phyloP scores from a whole-genome alignment of 1,140 invertebrate genomes.

The Diabrotica virgifera region DNA sequence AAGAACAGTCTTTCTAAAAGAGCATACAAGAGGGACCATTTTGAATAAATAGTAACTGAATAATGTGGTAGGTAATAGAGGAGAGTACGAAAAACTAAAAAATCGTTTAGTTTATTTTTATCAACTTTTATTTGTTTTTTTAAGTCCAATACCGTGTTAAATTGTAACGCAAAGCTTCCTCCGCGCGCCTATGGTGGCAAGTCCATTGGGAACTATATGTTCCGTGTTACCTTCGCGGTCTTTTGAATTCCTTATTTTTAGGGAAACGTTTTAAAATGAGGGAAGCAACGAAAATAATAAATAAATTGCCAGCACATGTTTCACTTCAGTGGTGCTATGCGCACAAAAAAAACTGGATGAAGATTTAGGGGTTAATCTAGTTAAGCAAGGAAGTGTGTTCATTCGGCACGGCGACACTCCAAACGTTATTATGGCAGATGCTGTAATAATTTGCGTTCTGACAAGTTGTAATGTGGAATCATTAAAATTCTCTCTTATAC shows the following conservation, averaged over 20 bases:
- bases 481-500: too few relatives aligned
- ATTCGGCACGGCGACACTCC: neutral
- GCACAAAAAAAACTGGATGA: conserved; percentile 15
- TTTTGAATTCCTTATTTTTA: conserved; percentile 19
- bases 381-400: conserved; percentile 16
- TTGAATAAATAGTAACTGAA: too few relatives aligned
- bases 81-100: too few relatives aligned
- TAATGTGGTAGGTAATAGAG: too few relatives aligned
- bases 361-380: conserved; percentile 15
- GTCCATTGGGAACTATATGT: conserved; percentile 8
- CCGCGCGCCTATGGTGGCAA: neutral
- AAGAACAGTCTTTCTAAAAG: too few relatives aligned
- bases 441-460: conserved; percentile 4
- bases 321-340: conserved; percentile 2
- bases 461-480: too few relatives aligned
- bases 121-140: too few relatives aligned
- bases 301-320: conserved; percentile 17
- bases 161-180: too few relatives aligned
- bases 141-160: too few relatives aligned
- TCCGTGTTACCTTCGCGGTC: conserved; percentile 15
- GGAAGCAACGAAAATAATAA: conserved; percentile 18
- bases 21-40: too few relatives aligned
- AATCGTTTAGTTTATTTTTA: too few relatives aligned
- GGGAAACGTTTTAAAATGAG: conserved; percentile 18
- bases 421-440: neutral